Evolutionary conservation across 2,113 vertebrate genomes (phyloP).

Genomic region (Cyphomyrus plagiostoma): DNA sequence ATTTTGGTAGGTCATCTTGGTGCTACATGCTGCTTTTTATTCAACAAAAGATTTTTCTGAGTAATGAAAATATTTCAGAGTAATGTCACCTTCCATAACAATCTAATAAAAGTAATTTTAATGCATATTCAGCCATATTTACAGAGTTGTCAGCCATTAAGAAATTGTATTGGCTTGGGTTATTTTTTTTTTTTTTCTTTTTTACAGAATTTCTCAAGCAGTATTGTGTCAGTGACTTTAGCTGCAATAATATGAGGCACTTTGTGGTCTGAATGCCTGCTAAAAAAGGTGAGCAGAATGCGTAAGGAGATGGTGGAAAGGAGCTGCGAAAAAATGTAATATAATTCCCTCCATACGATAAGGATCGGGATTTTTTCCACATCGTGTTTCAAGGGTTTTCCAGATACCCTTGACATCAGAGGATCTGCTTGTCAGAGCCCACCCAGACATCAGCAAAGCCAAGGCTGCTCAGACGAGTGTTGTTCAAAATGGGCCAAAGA

Average conservation of each 20-base stretch:
- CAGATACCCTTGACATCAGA: neutral
- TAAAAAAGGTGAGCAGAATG: neutral
- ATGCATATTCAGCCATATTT: neutral
- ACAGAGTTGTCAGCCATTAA: neutral
- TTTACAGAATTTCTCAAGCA: neutral
- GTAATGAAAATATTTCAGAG: neutral
- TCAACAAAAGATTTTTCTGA: neutral
- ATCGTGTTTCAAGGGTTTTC: neutral
- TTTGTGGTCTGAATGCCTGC: neutral
- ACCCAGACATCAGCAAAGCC: neutral
- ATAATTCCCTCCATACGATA: neutral
- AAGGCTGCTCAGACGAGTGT: neutral
- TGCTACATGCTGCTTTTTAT: neutral
- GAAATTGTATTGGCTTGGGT: neutral
- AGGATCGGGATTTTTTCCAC: neutral
- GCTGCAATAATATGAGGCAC: neutral
- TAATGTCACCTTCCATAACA: neutral
- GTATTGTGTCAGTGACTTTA: neutral
- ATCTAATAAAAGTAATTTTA: neutral
- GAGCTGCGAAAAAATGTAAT: neutral
- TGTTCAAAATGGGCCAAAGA: neutral
- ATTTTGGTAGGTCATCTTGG: neutral
- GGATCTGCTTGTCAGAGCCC: neutral
- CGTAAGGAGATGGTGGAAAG: neutral
- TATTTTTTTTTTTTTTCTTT: neutral